Conservation (phyloP, 2,888 invertebrate species). For the Dryobota labecula region DNA sequence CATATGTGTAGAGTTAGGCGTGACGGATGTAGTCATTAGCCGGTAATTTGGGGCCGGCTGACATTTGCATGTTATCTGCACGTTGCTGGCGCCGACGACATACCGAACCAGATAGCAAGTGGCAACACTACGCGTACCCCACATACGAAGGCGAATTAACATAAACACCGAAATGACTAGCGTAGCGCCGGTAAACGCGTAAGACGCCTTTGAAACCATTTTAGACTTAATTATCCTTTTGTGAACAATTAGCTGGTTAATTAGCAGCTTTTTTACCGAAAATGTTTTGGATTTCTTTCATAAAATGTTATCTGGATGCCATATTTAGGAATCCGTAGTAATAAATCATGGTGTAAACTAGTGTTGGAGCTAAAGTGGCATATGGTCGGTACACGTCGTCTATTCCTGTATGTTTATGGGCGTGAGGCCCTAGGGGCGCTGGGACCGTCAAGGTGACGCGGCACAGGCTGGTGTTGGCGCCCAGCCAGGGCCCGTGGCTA, state of each 20-base stretch:
- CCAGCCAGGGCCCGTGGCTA: constrained; percentile 47
- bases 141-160: constrained; percentile 60
- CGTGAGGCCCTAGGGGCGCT: constrained; percentile 58
- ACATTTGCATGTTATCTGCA: constrained; percentile 66
- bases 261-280: constrained; percentile 9
- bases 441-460: constrained; percentile 54
- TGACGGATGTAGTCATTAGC: constrained; percentile 53
- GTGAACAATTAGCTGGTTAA: constrained; percentile 14
- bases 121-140: constrained; percentile 28
- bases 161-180: constrained; percentile 33
- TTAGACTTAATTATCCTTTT: constrained; percentile 37
- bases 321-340: constrained; percentile 22
- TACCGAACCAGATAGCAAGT: constrained; percentile 53
- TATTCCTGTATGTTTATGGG: constrained; percentile 52
- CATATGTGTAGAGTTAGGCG: constrained; percentile 29
- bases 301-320: constrained; percentile 12
- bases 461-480: constrained; percentile 55
- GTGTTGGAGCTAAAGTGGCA: constrained; percentile 22
- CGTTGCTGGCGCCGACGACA: constrained; percentile 51
- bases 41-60: constrained; percentile 59
- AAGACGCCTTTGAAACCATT: constrained; percentile 30
- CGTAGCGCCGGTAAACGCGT: constrained; percentile 30
- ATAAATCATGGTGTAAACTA: constrained; percentile 33
- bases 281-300: constrained; percentile 28
- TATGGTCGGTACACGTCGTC: constrained; percentile 27